Conservation (phyloP, 2,113 vertebrate genomes). For the Cryptomyrus ogoouensis region DNA sequence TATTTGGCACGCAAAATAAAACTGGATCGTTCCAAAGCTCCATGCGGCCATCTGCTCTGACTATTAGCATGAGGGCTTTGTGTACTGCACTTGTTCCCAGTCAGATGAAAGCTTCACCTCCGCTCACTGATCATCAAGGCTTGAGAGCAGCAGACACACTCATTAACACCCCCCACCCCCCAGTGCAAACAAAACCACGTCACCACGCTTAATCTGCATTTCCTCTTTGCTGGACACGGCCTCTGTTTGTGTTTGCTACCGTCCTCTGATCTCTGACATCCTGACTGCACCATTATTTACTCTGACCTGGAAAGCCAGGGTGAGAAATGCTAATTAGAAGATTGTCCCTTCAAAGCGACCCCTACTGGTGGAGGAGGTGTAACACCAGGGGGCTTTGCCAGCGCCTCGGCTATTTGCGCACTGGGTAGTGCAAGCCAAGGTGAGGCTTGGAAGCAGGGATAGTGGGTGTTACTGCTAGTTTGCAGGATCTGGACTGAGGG, state of each 20-base stretch:
- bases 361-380: constrained; percentile 8
- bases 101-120: background rate
- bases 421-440: background rate
- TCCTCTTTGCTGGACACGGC: constrained; percentile 44
- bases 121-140: background rate
- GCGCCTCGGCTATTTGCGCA: background rate
- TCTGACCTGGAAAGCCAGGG: background rate
- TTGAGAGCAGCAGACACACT: background rate
- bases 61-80: background rate
- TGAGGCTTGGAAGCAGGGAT: background rate
- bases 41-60: background rate
- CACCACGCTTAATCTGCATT: constrained; percentile 10
- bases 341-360: background rate
- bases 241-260: constrained; percentile 31
- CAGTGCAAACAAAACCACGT: constrained; percentile 7
- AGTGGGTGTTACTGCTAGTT: background rate
- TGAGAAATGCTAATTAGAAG: constrained; percentile 17
- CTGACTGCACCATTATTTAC: constrained; percentile 19
- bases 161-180: background rate
- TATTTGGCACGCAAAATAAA: background rate
- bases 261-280: constrained; percentile 27
- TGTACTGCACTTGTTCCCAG: background rate
- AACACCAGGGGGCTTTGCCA: background rate
- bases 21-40: background rate
- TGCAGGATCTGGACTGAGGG: background rate